Percentiles rank a stretch among this genome's conserved stretches.
Conservation (phyloP, 2,113 vertebrate species). For the Rana temporaria region DNA sequence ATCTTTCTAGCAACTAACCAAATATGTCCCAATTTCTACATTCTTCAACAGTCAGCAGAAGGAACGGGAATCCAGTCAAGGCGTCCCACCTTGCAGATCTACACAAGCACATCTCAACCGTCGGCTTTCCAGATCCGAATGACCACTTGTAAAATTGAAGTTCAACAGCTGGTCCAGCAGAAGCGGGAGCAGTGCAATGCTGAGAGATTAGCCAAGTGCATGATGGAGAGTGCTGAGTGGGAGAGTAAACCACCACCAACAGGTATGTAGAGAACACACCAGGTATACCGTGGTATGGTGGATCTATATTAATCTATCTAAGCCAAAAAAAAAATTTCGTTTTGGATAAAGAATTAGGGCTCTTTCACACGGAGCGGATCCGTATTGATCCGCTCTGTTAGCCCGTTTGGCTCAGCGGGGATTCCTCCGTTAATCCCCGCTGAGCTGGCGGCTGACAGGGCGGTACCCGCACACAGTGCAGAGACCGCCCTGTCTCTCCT, state of each 20-base stretch:
- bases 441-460: too few species aligned
- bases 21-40: background rate
- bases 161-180: slow-evolving; percentile 95
- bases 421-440: too few species aligned
- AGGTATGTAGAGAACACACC: slow-evolving; percentile 70
- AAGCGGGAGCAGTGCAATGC: slow-evolving; percentile 94
- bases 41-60: slow-evolving; percentile 75
- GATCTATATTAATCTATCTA: too few species aligned
- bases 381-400: too few species aligned
- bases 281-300: background rate
- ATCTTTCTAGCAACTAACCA: too few species aligned
- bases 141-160: slow-evolving; percentile 91
- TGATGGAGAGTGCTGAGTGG: slow-evolving; percentile 98
- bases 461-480: too few species aligned
- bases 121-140: slow-evolving; percentile 87
- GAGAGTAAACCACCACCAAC: slow-evolving; percentile 93
- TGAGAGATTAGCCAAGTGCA: slow-evolving; percentile 92
- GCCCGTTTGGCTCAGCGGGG: too few species aligned
- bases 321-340: too few species aligned
- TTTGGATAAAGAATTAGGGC: too few species aligned
- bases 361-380: too few species aligned
- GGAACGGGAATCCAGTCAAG: slow-evolving; percentile 72
- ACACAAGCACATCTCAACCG: slow-evolving; percentile 69
- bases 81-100: slow-evolving; percentile 76
- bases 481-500: too few species aligned